Percentiles rank a stretch among this genome's conserved stretches.
These are phyloP conservation scores for Oncorhynchus clarkii DNA, from an alignment of 2,113 vertebrate species.

Conservation along the genomic window DNA sequence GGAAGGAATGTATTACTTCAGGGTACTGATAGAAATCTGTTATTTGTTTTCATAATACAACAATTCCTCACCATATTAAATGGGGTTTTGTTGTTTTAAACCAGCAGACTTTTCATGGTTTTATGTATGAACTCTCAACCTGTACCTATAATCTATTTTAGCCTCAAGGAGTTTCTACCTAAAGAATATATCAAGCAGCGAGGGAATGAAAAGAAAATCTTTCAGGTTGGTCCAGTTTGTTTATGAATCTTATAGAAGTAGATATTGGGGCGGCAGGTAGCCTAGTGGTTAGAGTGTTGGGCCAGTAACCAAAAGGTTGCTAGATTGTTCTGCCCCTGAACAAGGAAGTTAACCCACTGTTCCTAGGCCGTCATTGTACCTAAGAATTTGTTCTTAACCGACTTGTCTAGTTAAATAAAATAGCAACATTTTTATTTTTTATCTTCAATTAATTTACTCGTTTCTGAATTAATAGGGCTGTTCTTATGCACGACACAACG, in stretches of 20 bases:
- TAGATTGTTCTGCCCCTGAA: too few relatives aligned
- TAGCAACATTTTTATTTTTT: fast-evolving
- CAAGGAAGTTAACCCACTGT: too few relatives aligned
- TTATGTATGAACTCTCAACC: not conserved
- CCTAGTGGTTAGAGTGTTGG: too few relatives aligned
- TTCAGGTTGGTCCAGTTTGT: conserved; percentile 67
- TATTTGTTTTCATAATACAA: conserved; percentile 5
- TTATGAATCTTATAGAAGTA: not conserved
- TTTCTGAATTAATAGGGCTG: not conserved
- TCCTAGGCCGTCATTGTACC: too few relatives aligned
- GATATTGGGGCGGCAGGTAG: too few relatives aligned
- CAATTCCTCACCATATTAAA: not conserved
- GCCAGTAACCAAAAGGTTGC: too few relatives aligned
- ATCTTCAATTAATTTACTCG: not conserved
- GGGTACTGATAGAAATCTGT: not conserved
- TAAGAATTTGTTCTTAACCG: too few relatives aligned
- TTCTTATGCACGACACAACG: too few relatives aligned
- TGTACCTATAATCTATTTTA: conserved; percentile 35
- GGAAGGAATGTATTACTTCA: not conserved
- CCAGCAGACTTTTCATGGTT: not conserved
- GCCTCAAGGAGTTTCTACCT: conserved; percentile 80
- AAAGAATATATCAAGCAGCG: conserved; percentile 82
- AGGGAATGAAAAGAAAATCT: conserved; percentile 77
- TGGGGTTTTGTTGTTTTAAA: not conserved
- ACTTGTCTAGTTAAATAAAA: too few relatives aligned